Evolutionary conservation across 2,888 invertebrate genomes (phyloP).

Genomic region (Aleiodes leptofemur): DNA sequence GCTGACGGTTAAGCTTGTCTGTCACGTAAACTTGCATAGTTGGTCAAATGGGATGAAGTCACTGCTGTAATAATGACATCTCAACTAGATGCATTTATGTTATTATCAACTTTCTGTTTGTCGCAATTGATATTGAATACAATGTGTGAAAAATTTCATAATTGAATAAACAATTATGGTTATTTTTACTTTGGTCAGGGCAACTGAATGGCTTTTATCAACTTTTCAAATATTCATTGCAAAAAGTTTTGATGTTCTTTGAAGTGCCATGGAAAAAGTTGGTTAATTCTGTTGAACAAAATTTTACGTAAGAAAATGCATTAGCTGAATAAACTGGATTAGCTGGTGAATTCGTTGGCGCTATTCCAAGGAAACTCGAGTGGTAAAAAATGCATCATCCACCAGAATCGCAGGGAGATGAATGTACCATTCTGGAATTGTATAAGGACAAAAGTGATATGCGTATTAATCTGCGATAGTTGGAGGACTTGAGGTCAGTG

Average conservation of each 20-base stretch:
- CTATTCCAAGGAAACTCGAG: slow-evolving; percentile 11
- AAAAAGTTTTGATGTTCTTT: slow-evolving; percentile 24
- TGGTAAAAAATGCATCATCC: slow-evolving; percentile 4
- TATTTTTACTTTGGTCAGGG: background rate
- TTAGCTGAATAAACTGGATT: slow-evolving; percentile 32
- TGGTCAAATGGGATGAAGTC: slow-evolving; percentile 20
- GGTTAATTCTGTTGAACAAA: slow-evolving; percentile 3
- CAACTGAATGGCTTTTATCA: background rate
- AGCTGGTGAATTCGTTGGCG: slow-evolving; percentile 12
- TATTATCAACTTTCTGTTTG: background rate
- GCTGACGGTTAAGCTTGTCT: slow-evolving; percentile 29
- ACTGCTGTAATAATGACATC: slow-evolving; percentile 13
- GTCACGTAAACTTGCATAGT: slow-evolving; percentile 33
- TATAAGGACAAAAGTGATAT: slow-evolving; percentile 14
- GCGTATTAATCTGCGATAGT: slow-evolving; percentile 5
- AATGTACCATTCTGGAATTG: slow-evolving; percentile 20
- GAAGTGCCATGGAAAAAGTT: slow-evolving; percentile 8
- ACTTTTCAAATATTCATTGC: slow-evolving; percentile 26
- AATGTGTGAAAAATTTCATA: too few species aligned
- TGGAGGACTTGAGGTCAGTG: slow-evolving; percentile 1
- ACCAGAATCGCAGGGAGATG: slow-evolving; percentile 1
- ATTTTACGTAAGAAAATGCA: slow-evolving; percentile 25
- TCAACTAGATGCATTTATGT: background rate
- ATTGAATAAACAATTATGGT: slow-evolving; percentile 2
- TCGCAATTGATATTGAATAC: too few species aligned